Conservation (phyloP, 2,888 invertebrate genomes). For the Macaria liturata region DNA sequence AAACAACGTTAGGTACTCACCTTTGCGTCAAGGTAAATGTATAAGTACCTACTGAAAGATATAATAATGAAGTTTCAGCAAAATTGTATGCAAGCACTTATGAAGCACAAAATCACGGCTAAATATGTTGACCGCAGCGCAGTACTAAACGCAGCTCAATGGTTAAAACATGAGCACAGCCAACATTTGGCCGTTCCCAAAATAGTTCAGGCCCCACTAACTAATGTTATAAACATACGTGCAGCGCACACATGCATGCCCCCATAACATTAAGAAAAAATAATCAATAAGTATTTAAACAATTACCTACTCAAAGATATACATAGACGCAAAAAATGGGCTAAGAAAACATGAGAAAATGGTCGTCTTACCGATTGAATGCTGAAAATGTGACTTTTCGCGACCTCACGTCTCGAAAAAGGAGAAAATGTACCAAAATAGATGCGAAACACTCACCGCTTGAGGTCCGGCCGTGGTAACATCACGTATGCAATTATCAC, state of each 20-base stretch:
- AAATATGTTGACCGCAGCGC: constrained; percentile 36
- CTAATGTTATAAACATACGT: constrained; percentile 78
- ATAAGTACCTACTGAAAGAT: too few relatives aligned
- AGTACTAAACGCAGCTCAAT: constrained; percentile 47
- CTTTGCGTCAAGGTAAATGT: not conserved
- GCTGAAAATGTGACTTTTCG: constrained; percentile 75
- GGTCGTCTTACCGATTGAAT: constrained; percentile 59
- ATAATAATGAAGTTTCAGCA: too few relatives aligned
- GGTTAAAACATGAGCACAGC: constrained; percentile 62
- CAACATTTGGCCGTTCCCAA: constrained; percentile 77
- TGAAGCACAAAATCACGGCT: constrained; percentile 26
- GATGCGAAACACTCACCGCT: constrained; percentile 59
- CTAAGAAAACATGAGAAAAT: constrained; percentile 46
- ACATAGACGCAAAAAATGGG: constrained; percentile 36
- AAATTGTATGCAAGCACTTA: constrained; percentile 10
- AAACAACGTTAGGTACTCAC: not conserved
- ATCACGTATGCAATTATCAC: constrained; percentile 71
- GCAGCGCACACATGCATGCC: constrained; percentile 60
- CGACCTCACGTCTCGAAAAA: constrained; percentile 51
- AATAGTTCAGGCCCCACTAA: constrained; percentile 80
- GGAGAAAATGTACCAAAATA: constrained; percentile 65
- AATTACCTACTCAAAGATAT: constrained; percentile 43
- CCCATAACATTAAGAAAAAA: constrained; percentile 55
- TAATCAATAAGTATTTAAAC: constrained; percentile 74
- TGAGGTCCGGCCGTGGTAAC: constrained; percentile 52